Base-by-base conservation (phyloP, 2,113 vertebrate genomes). In the Brachypodius melanocephalos region DNA sequence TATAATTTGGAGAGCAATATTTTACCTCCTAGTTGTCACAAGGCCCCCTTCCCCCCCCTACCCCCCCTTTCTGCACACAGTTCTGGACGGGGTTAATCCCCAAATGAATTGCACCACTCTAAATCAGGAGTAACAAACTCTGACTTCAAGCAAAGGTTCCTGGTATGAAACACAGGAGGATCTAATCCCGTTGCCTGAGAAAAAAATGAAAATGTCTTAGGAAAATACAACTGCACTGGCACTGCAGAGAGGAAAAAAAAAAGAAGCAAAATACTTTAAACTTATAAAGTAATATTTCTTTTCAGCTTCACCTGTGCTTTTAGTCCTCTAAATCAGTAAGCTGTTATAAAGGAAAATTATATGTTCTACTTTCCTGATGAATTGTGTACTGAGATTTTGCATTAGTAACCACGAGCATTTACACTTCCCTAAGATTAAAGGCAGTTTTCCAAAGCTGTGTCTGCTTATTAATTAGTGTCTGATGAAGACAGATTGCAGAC, bases 391-490 rank as follows among this genome's bases (percentile, higher is more conserved):
- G 97, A 94, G 96, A 97, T 82, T 95, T 97, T 97, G 90, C 97
- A 97, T 97, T 96, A 97, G 96, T 87, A 94, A 94, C 96, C 88
- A 69, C 52, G 89, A 97, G 84, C 96, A 96, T 96, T 97, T 96
- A 95, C 91, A 92, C 97, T 97, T 95, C 77, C 75, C 74, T 69
- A 98, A 98, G 97, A 98, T 98, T 97, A 98, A 98, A 98, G 97
- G 97, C 96, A 92, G 84, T 88, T 96, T 95, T 96, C 94, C 91
- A 96, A 96, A 94, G 88, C 96, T 79, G 83, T 79, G 97, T 86
- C 96, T 97, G 96, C 93, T 90, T 96, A 96, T 97, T 98, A 97
- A 96, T 97, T 98, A 97, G 95, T 90, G 95, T 95, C 93, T 96
- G 96, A 97, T 97, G 96, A 97, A 97, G 95, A 97, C 81, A 96